A percentile compares a stretch with the other conserved stretches of the same genome.
phyloP scores from a whole-genome alignment of 2,888 invertebrate species.

The Cerastis leucographa region DNA sequence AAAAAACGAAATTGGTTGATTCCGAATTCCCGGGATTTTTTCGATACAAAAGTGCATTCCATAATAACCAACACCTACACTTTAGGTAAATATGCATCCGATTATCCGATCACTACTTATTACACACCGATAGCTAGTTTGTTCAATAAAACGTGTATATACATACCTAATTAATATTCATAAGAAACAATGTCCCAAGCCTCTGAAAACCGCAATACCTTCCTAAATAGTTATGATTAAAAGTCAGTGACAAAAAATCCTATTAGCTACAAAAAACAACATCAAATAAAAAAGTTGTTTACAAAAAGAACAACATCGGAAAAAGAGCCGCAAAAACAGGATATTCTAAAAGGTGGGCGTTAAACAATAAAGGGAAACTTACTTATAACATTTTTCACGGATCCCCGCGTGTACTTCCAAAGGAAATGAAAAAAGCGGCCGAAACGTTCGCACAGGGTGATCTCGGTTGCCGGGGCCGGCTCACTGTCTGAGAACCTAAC shows the following conservation, averaged over 20 bases:
- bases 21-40: too few species aligned
- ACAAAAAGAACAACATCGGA: conserved; percentile 34
- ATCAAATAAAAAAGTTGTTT: conserved; percentile 32
- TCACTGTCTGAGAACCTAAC: conserved; percentile 83
- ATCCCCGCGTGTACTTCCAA: conserved; percentile 79
- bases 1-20: too few species aligned
- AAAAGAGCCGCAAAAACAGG: conserved; percentile 48
- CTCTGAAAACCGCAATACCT: not conserved
- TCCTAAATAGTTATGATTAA: not conserved
- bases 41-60: too few species aligned
- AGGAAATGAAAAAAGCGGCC: conserved; percentile 79
- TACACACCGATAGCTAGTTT: not conserved
- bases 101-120: too few species aligned
- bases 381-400: conserved; percentile 80
- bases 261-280: conserved; percentile 11
- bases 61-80: too few species aligned
- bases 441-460: conserved; percentile 79
- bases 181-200: not conserved
- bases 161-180: not conserved
- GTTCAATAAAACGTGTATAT: not conserved
- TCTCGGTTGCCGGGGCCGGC: conserved; percentile 66
- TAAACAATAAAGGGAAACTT: conserved; percentile 74
- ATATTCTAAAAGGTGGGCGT: conserved; percentile 55
- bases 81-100: too few species aligned
- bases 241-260: not conserved